Evolutionary conservation across 2,888 invertebrate species (phyloP).

Genomic region (Chalcis sispes): DNA sequence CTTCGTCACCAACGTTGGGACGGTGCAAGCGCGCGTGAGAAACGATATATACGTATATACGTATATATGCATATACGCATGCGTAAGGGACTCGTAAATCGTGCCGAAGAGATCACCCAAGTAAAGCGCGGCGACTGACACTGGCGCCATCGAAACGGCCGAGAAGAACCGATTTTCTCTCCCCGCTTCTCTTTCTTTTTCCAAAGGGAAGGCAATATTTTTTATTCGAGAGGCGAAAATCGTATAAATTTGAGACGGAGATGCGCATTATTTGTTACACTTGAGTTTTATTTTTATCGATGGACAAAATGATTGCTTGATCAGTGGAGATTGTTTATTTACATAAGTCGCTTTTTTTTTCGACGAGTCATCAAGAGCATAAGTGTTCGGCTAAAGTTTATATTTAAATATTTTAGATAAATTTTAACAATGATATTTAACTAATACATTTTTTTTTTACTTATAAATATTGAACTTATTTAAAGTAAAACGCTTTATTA

Average conservation of each 20-base stretch:
- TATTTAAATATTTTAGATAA: neutral
- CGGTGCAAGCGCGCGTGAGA: constrained; percentile 45
- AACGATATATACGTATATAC: constrained; percentile 35
- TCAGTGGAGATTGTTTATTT: neutral
- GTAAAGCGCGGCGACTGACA: constrained; percentile 30
- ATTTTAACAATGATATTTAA: neutral
- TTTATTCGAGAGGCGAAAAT: constrained; percentile 18
- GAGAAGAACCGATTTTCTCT: neutral
- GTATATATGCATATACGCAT: too few species aligned
- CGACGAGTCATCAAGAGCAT: too few species aligned
- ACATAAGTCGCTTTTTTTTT: too few species aligned
- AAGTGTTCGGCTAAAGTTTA: too few species aligned
- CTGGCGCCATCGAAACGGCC: constrained; percentile 58
- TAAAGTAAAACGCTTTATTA: neutral
- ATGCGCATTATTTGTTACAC: constrained; percentile 15
- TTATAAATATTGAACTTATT: neutral
- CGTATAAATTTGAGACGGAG: too few species aligned
- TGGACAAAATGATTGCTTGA: neutral
- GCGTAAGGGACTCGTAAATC: constrained; percentile 62
- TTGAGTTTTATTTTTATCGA: constrained; percentile 6
- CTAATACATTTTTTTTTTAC: neutral
- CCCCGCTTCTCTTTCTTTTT: constrained; percentile 1
- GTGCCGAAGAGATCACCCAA: constrained; percentile 25
- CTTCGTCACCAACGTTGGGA: too few species aligned
- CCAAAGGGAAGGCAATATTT: too few species aligned